Conservation (phyloP, 2,888 invertebrate genomes). For the Cecidostiba fungosa region DNA sequence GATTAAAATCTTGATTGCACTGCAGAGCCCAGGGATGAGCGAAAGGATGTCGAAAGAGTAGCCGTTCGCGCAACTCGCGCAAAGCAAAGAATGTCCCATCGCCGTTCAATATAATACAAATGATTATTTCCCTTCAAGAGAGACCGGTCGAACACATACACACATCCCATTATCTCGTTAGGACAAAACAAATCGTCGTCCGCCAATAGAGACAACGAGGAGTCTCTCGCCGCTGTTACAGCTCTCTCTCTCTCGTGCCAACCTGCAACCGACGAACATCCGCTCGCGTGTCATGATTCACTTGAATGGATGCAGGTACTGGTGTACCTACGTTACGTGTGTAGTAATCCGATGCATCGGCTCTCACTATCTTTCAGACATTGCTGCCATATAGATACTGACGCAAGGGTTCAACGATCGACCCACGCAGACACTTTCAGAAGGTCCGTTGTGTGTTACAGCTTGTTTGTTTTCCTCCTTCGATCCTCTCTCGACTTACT, state of each 20-base stretch:
- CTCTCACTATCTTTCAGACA: constrained; percentile 13
- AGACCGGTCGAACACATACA: not conserved
- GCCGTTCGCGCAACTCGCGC: not conserved
- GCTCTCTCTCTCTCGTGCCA: not conserved
- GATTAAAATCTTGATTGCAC: constrained; percentile 4
- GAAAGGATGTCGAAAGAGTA: not conserved
- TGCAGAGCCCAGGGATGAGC: not conserved
- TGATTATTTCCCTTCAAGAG: constrained; percentile 31
- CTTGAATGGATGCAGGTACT: constrained; percentile 38
- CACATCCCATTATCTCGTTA: constrained; percentile 44
- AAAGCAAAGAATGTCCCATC: not conserved
- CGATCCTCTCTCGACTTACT: not conserved
- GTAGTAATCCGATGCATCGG: constrained; percentile 16
- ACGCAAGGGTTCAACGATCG: constrained; percentile 67
- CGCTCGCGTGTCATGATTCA: constrained; percentile 56
- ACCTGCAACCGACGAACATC: constrained; percentile 34
- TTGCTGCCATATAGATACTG: constrained; percentile 34
- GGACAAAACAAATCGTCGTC: constrained; percentile 42
- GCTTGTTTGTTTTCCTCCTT: not conserved
- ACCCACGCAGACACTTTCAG: constrained; percentile 63
- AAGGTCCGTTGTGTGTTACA: not conserved
- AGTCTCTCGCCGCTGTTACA: not conserved
- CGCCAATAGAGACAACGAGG: constrained; percentile 13
- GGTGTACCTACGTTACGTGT: not conserved
- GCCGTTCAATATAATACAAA: not conserved